Evolutionary conservation across 2,113 vertebrate species (phyloP), one percentile per base, ranked within the genome.

Genomic region (Vicugna pacos): DNA sequence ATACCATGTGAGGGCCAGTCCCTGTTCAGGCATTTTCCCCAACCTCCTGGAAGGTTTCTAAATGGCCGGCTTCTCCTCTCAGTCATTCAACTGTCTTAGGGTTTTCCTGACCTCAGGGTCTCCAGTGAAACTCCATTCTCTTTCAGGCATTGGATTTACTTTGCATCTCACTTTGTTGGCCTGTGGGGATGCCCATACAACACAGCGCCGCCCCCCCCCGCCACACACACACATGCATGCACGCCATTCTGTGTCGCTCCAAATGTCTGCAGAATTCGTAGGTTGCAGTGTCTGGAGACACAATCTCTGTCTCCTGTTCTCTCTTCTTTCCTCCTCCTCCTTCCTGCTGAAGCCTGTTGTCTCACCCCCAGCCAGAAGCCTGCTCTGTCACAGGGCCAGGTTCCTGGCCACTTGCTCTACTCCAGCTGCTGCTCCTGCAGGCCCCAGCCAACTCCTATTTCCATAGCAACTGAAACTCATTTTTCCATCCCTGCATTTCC

Each of bases 401-500:
- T 81, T 97, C 94, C 83, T 2, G 30, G 96, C 94, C 85, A 95
- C 94, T 97, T 81, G 80, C 76, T 88, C 88, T 76, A 85, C 83
- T 87, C 95, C 96, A 96, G 98, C 93, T 96, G 91, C 93, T 91
- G 83, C 94, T 96, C 48, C 82, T 72, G n/a, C 67, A 64, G 80
- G 52, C 2, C 84, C 75, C 87, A 96, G 79, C 95, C 95, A 98
- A 76, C 92, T 86, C 93, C 79, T n/a, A 79, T 94, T 97, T 87
- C 97, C 94, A 97, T 96, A 93, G 97, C 96, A 98, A 98, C 96
- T 62, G 11, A 91, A 19, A 97, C 24, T 65, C 54, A 9, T 22
- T 97, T 97, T 97, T 94, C 94, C 32, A 97, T 95, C 67, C 73
- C 24, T 91, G 26, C 88, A 12, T 90, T 97, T 98, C 97, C 90